Evolutionary conservation across 2,113 vertebrate genomes (phyloP), one percentile per base, ranked within the genome.

Genomic region (Mohoua ochrocephala): DNA sequence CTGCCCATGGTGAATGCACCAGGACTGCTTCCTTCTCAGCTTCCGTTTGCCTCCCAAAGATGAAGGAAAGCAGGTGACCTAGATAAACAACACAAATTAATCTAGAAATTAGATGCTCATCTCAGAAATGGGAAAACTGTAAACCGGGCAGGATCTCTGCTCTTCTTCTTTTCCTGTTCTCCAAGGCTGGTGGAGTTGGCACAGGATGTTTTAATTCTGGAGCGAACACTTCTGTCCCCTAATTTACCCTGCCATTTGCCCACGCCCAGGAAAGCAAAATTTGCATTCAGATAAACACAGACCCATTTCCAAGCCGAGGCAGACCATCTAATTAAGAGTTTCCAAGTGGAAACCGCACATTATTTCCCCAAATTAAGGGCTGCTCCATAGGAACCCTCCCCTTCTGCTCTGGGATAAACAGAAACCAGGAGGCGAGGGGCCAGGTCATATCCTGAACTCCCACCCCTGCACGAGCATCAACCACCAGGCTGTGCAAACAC

Each of bases 321-420:
- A 67, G 37, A 33, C 52, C 56, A 85, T 85, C 95, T 93, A 92
- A 94, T 89, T 61, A 97, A 78, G 75, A 95, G 67, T 91, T 95
- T 95, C 89, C 47, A 9, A 87, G 61, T 84, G 76, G 79, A 97
- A 94, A 89, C 71, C 9, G 0, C 56, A 59, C 60, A 82, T 60
- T 77, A 33, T 89, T 95, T 96, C 71, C 86, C 61, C 79, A 92
- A 65, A 89, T 86, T 69, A 84, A 94, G 79, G 80, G 52, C 35
- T 65, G 60, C 85, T 84, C 52, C 54, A 22, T 35, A 64, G 69
- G 68, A 96, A 45, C 59, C 63, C 52, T 90, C 68, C 9, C 9
- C 1, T 50, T 89, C 77, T 56, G 44, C 59, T 81, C 84, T 31
- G 87, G 76, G 54, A 86, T 67, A 89, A 97, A 84, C 52, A 89